Evolutionary conservation across 2,113 vertebrate species (phyloP).

Genomic region (Oplegnathus fasciatus): DNA sequence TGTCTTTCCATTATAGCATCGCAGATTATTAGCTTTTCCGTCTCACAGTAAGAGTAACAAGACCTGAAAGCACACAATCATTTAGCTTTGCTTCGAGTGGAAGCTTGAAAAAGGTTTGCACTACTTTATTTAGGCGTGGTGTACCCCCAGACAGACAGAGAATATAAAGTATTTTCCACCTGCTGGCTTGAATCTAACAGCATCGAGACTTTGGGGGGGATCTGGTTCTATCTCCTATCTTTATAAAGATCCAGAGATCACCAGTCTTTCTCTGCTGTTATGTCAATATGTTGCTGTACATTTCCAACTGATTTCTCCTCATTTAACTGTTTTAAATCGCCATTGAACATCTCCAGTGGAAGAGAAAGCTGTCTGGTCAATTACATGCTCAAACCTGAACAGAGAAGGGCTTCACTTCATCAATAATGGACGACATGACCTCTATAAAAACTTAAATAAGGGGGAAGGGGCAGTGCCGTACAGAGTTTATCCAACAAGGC

Average conservation of each 20-base stretch:
- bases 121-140: not conserved
- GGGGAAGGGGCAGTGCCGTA: not conserved
- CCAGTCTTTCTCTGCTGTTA: not conserved
- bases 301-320: not conserved
- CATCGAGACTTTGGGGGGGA: not conserved
- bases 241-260: not conserved
- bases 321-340: not conserved
- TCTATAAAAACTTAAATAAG: not conserved
- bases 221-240: not conserved
- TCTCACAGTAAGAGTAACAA: slow-evolving; percentile 29
- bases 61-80: slow-evolving; percentile 31
- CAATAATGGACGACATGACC: too few species aligned
- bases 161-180: not conserved
- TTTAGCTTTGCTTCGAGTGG: slow-evolving; percentile 21
- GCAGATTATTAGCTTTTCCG: slow-evolving; percentile 53
- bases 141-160: not conserved
- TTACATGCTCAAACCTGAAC: not conserved
- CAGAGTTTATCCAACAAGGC: not conserved
- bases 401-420: not conserved
- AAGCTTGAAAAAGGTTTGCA: slow-evolving; percentile 37
- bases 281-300: too few species aligned
- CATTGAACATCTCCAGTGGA: not conserved
- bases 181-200: not conserved
- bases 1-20: slow-evolving; percentile 63
- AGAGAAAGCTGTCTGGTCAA: not conserved